Percentiles rank a stretch among this genome's conserved stretches.
Conservation (phyloP, 2,113 vertebrate species). For the Oenanthe melanoleuca region DNA sequence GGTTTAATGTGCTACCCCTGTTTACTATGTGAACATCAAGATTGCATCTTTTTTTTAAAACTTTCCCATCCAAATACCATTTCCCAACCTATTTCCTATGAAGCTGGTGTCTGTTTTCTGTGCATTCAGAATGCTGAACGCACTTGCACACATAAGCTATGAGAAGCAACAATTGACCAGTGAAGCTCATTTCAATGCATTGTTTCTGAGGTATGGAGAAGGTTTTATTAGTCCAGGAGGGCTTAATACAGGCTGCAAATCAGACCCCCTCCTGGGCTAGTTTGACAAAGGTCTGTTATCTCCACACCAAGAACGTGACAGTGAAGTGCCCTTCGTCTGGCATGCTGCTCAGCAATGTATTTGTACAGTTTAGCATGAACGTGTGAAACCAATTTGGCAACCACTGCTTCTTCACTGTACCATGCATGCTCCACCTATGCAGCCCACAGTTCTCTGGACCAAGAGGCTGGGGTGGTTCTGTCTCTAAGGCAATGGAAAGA, state of each 20-base stretch:
- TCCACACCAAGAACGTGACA: slow-evolving; percentile 5
- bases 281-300: slow-evolving; percentile 10
- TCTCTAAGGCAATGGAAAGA: slow-evolving; percentile 77
- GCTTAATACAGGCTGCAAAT: slow-evolving; percentile 3
- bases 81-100: slow-evolving; percentile 3
- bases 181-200: slow-evolving; percentile 47
- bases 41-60: not conserved
- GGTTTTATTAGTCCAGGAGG: slow-evolving; percentile 42
- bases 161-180: slow-evolving; percentile 69
- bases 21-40: not conserved
- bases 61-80: slow-evolving; percentile 26
- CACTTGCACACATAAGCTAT: slow-evolving; percentile 10
- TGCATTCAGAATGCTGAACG: slow-evolving; percentile 63
- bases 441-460: slow-evolving; percentile 61
- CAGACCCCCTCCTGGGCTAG: slow-evolving; percentile 33
- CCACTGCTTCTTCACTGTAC: slow-evolving; percentile 63
- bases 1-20: slow-evolving; percentile 31
- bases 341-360: slow-evolving; percentile 1
- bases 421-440: slow-evolving; percentile 48
- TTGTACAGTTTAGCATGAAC: slow-evolving; percentile 48
- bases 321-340: slow-evolving; percentile 45
- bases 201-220: slow-evolving; percentile 50
- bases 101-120: slow-evolving; percentile 46
- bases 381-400: slow-evolving; percentile 73
- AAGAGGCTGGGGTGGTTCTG: slow-evolving; percentile 71